Base-by-base conservation (phyloP, 2,797 vertebrate genomes). In the Helicolenus hilgendorfi region DNA sequence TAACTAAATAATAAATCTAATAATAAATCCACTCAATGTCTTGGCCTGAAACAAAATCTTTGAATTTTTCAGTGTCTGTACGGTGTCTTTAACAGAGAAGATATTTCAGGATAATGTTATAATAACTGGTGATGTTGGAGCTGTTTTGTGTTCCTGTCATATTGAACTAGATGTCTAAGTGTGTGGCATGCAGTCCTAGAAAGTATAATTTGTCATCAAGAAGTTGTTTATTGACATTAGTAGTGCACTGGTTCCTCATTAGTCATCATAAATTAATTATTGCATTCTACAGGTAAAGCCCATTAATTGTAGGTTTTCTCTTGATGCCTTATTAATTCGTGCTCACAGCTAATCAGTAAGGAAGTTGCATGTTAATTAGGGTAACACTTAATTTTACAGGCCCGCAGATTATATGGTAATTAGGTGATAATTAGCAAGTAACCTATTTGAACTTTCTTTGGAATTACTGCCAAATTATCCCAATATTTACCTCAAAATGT, bases 1-100 rank as follows among this genome's bases (percentile, higher is more conserved):
- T 11, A 80, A 67, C 49, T 55, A 55, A 78, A 78, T 65, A 64
- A 55, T 75, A 78, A 31, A 49, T 67, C 41, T 45, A 78, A 78
- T 65, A 64, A 55, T 75, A 78, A 31, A 49, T 67, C 41, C 56
- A 60, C 13, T 22, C 3, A 9, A 56, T 20, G 7, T 55, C 15
- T 26, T 20, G 11, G 45, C 75, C 29, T 49, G 27, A 72, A 59
- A 78, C 63, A 58, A 15, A 15, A 3, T 22, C 8, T 22, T 33
- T 64, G 56, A 20, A 36, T 78, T 69, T 55, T 74, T 71, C 1
- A 27, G 3, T 49, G 7, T 67, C 2, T 83, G 14, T 73, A 15
- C 4, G 22, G 7, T 71, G 70, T 70, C 18, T 75, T 27, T 77
- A 59, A 7, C 26, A 60, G 22, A 62, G 67, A 29, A 35, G 7